Base-by-base conservation (phyloP, 2,797 vertebrate species). In the Trachops cirrhosus region DNA sequence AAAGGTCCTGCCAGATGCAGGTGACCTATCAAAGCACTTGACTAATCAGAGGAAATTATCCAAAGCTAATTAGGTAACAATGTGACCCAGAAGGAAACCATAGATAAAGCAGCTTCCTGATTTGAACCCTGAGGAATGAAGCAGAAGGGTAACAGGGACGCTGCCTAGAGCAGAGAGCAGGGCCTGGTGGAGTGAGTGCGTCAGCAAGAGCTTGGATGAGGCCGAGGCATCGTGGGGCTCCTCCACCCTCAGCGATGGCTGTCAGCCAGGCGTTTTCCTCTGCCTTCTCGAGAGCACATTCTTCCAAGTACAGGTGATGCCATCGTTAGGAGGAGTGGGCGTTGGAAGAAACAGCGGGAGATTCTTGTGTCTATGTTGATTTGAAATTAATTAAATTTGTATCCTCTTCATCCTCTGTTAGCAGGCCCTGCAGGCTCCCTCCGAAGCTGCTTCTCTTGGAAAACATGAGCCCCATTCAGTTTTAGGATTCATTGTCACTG, bases 401-500 rank as follows among this genome's bases (percentile, higher is more conserved):
- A 88, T 97, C 67, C 75, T 95, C 75, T 96, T 96, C 95, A 71
- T 96, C 87, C 77, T 95, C 68, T 5, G 16, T 29, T 44, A 96
- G 94, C 91, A 86, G 0, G 70, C 75, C 92, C 71, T 39, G 75
- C 22, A 7, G 68, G 24, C 87, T 96, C 44, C 89, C 96, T 88
- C 84, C 0, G 16, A 79, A 5, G 26, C 64, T 50, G 83, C 94
- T 97, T 97, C 88, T 57, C 87, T 98, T 92, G 94, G 96, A 96
- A 80, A 95, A 93, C 68, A 77, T 93, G 50, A 97, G 94, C 79
- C 70, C 62, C 80, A 5, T 97, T 95, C 95, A 50, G 54, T 24
- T 74, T 98, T 97, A 98, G 77, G 98, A 97, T 97, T 98, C 98
- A 41, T 41, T 97, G 44, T 98, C 98, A 74, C 98, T 99, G 97